Conservation (phyloP, 2,888 invertebrate genomes). For the Ditula angustiorana region DNA sequence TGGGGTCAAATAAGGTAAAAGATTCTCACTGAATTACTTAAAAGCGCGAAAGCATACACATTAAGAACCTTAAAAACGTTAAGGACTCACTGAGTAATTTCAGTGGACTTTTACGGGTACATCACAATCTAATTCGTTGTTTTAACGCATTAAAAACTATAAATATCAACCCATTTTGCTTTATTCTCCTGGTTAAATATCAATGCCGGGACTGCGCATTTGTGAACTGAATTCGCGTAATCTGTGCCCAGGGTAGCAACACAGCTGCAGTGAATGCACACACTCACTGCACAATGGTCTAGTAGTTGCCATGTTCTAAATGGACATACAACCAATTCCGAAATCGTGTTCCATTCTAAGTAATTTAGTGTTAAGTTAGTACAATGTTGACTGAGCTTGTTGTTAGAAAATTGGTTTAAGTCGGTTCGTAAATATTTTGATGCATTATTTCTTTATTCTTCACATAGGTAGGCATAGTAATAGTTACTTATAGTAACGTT, state of each 20-base stretch:
- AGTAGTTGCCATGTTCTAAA: conserved; percentile 28
- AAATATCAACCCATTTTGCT: background rate
- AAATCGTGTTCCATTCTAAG: conserved; percentile 36
- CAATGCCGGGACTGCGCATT: conserved; percentile 2
- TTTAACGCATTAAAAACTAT: background rate
- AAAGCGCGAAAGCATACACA: background rate
- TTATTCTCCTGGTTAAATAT: background rate
- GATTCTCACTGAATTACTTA: background rate
- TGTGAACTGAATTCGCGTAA: conserved; percentile 15
- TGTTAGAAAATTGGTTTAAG: conserved; percentile 12
- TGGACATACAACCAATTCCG: conserved; percentile 36
- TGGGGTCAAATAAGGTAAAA: background rate
- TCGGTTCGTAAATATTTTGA: background rate
- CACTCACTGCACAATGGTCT: conserved; percentile 26
- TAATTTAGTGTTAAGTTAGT: conserved; percentile 33
- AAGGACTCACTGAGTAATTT: too few relatives aligned
- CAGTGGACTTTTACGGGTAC: background rate
- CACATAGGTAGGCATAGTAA: too few relatives aligned
- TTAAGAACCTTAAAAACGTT: too few relatives aligned
- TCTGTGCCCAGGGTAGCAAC: conserved; percentile 10
- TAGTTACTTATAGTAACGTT: too few relatives aligned
- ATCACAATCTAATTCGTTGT: background rate
- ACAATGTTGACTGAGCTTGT: conserved; percentile 9
- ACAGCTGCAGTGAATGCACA: conserved; percentile 25
- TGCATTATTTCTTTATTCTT: background rate